These are phyloP conservation scores for Ypsolopha scabrella DNA, from an alignment of 2,888 invertebrate species.

Conservation along the genomic window DNA sequence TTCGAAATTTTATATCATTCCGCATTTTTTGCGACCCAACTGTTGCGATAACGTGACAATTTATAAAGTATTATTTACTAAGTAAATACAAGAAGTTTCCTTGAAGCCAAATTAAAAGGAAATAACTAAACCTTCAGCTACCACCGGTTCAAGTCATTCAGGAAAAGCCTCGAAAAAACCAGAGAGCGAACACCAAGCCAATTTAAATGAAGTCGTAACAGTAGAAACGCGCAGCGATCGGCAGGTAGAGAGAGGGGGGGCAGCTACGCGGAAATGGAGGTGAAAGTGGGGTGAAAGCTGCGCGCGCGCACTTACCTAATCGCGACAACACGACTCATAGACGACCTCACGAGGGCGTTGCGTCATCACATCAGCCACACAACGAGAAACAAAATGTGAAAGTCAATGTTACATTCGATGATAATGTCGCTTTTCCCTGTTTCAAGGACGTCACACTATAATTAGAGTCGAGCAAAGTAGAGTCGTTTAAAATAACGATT, in stretches of 20 bases:
- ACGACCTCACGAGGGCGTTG: constrained; percentile 12
- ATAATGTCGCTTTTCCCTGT: constrained; percentile 14
- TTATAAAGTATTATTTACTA: no score
- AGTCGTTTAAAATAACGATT: no score
- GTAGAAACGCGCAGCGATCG: constrained; percentile 23
- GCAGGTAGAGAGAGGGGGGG: constrained; percentile 13
- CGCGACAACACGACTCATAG: constrained; percentile 25
- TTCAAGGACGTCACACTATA: constrained; percentile 1
- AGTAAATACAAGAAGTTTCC: no score
- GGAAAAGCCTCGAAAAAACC: no score
- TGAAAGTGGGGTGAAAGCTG: constrained; percentile 67
- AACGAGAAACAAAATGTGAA: constrained; percentile 42
- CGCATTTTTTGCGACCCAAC: no score
- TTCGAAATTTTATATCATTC: no score
- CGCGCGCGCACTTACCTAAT: constrained; percentile 60
- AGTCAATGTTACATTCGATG: constrained; percentile 64
- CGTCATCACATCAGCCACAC: constrained; percentile 34
- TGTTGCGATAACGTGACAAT: no score
- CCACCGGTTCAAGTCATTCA: no score
- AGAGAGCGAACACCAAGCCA: no score
- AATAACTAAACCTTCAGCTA: no score
- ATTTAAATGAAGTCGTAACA: constrained; percentile 14
- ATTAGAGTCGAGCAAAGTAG: no score
- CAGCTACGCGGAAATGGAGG: constrained; percentile 56
- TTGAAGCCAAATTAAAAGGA: no score